Base-by-base conservation (phyloP, 2,888 invertebrate genomes). In the Nomada ferruginata region DNA sequence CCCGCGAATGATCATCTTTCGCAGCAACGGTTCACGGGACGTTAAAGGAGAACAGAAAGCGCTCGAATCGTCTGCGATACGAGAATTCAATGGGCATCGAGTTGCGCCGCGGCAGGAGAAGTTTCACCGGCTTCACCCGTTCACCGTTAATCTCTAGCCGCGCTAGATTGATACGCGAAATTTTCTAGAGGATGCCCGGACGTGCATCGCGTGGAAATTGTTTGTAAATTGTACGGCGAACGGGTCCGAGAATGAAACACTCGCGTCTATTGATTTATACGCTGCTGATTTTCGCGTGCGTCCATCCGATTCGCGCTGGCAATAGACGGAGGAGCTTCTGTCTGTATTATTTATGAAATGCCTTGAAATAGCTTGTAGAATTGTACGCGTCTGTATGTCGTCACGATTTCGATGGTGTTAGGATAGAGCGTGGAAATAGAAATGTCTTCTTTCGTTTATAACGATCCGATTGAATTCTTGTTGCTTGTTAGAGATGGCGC, bases 341-440 rank as follows among this genome's bases (percentile, higher is more conserved):
- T 44, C 42, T 29, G 29, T 73, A 66, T 78, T 80, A 73, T 57
- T 80, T 78, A 78, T 68, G 79, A 72, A 81, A 50, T 77, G 63
- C 55, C 47, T 50, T 23, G 52, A 23, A 26, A 26, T 63, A 13
- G 50, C 18, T 20, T 23, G 61, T 18, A 57, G 20, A 50, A 20
- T 18, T 47, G 52, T 29, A 26, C 26, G 26, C 26, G 2, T 26
- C 26, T 26, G 26, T 26, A 13, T 47, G 68, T 59, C 59, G 70
- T 76, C 76, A 26, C 61, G 79, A 60, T 52, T 60, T 64, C 64
- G 59, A 79, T 59, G 44, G 60, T 50, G 55, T 47, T 55, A 36
- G 29, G 64, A 77, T 71, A 50, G 13, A 44, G 23, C 66, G 26
- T 13, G 57, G 26, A 52, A 53, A 66, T 9, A 2, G 36, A 20